A percentile compares a stretch with the other conserved stretches of the same genome.
phyloP scores from a whole-genome alignment of 1,140 invertebrate species.

The Aphidius gifuensis region DNA sequence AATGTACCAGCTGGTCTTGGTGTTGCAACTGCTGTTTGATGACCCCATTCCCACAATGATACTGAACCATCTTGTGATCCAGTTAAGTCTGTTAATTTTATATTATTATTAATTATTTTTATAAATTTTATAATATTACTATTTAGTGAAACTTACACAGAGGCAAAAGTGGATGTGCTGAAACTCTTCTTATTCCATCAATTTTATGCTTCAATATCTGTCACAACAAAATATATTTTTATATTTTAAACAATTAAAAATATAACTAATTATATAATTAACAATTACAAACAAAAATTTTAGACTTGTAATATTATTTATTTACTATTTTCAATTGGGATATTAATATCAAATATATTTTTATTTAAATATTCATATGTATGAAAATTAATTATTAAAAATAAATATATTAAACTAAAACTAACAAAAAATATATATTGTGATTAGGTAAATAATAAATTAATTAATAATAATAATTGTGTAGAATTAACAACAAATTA shows the following conservation, averaged over 20 bases:
- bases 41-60: constrained; percentile 97
- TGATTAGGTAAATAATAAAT: no score
- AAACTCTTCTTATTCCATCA: constrained; percentile 91
- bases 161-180: constrained; percentile 90
- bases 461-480: no score
- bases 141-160: constrained; percentile 73
- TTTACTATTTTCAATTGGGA: no score
- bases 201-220: constrained; percentile 85
- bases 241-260: constrained; percentile 6
- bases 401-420: no score
- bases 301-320: no score
- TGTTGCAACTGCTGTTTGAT: constrained; percentile 82
- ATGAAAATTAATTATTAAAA: no score
- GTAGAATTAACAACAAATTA: no score
- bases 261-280: constrained; percentile 1
- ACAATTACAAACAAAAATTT: background rate
- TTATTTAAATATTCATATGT: no score
- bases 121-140: background rate
- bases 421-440: no score
- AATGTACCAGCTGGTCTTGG: constrained; percentile 85
- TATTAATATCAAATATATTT: no score
- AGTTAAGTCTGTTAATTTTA: constrained; percentile 73
- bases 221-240: constrained; percentile 27
- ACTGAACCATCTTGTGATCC: constrained; percentile 97
- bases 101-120: background rate